Percentiles rank a stretch among this genome's conserved stretches.
Evolutionary conservation across 2,888 invertebrate species (phyloP).

Genomic region (Cheilosia soror): DNA sequence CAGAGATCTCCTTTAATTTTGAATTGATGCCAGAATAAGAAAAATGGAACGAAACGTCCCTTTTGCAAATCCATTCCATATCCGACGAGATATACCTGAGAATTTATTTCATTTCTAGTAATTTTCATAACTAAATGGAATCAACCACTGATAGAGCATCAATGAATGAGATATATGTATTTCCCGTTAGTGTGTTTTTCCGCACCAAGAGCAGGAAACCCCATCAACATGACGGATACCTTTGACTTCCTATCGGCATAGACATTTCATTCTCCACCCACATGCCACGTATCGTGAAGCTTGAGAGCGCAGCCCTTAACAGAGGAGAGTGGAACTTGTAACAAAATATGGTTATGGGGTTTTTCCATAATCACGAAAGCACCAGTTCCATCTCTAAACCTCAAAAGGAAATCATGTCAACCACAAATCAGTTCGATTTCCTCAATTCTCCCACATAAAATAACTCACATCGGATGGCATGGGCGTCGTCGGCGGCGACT

Average conservation of each 20-base stretch:
- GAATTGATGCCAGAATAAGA: slow-evolving; percentile 46
- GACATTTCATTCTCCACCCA: neutral
- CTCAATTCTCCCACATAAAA: slow-evolving; percentile 10
- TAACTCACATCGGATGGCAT: neutral
- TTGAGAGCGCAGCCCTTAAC: too few relatives aligned
- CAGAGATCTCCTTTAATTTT: slow-evolving; percentile 33
- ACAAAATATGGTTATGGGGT: slow-evolving; percentile 16
- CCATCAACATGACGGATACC: slow-evolving; percentile 34
- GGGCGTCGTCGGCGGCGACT: too few relatives aligned
- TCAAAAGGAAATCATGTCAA: slow-evolving; percentile 56
- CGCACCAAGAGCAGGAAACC: slow-evolving; percentile 22
- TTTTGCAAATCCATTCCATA: neutral
- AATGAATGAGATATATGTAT: slow-evolving; percentile 51
- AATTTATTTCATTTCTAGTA: neutral
- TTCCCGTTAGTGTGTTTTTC: slow-evolving; percentile 37
- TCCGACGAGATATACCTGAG: neutral
- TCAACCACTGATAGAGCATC: slow-evolving; percentile 52
- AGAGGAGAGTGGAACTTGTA: neutral
- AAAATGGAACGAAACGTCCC: slow-evolving; percentile 13
- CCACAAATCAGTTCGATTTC: slow-evolving; percentile 61
- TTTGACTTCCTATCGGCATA: neutral
- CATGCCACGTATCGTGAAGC: neutral
- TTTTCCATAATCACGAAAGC: slow-evolving; percentile 46
- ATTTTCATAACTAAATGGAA: slow-evolving; percentile 15
- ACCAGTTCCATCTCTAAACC: slow-evolving; percentile 50